phyloP scores from a whole-genome alignment of 2,888 invertebrate species.

The Petrophora chlorosata region DNA sequence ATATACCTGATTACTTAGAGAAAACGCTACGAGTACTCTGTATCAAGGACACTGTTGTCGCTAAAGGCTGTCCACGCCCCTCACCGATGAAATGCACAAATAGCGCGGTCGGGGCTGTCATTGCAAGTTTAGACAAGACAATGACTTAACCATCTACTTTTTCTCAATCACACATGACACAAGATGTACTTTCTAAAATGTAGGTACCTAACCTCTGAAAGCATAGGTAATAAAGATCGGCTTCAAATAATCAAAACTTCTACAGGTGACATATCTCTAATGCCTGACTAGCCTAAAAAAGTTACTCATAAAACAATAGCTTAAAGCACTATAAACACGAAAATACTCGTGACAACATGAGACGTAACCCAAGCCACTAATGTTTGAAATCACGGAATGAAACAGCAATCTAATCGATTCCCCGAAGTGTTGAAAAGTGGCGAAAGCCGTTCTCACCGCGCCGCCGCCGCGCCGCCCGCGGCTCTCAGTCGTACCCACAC shows the following conservation, averaged over 20 bases:
- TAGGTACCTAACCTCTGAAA: no score
- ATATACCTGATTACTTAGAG: constrained; percentile 10
- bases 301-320: neutral
- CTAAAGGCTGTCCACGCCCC: no score
- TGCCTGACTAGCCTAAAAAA: neutral
- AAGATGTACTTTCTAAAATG: no score
- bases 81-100: no score
- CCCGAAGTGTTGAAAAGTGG: constrained; percentile 79
- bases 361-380: constrained; percentile 43
- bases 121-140: neutral
- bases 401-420: constrained; percentile 75
- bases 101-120: no score
- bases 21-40: neutral
- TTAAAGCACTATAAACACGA: neutral
- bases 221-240: no score
- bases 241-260: no score
- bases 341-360: constrained; percentile 23
- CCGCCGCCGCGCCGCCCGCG: constrained; percentile 57
- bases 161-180: no score
- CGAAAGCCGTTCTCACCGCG: constrained; percentile 77
- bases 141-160: no score
- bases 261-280: neutral
- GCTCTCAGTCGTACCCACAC: constrained; percentile 67
- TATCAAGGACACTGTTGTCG: neutral
- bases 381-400: constrained; percentile 62